Evolutionary conservation across 2,797 vertebrate species (phyloP).

Genomic region (Oryzias dopingdopingensis): DNA sequence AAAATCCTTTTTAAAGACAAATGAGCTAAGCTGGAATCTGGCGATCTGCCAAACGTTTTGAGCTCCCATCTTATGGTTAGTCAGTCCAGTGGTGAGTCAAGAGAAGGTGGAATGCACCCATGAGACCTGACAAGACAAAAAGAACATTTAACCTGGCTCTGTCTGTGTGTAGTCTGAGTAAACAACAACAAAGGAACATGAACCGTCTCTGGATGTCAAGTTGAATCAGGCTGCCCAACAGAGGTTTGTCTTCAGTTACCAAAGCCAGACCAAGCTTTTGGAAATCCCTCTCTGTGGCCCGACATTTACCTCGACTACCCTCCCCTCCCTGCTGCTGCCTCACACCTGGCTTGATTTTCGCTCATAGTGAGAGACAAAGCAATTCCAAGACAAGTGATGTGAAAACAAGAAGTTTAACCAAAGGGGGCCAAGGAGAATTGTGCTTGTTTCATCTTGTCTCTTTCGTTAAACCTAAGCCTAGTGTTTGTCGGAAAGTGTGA

Average conservation of each 20-base stretch:
- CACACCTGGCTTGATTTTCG: conserved; percentile 27
- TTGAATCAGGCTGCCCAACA: conserved; percentile 15
- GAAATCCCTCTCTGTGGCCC: conserved; percentile 23
- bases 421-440: conserved; percentile 58
- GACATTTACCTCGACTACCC: conserved; percentile 46
- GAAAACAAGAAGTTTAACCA: conserved; percentile 63
- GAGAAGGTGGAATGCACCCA: conserved; percentile 45
- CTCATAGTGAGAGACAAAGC: conserved; percentile 58
- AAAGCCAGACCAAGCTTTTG: conserved; percentile 17
- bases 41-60: conserved; percentile 20
- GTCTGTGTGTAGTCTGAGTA: conserved; percentile 42
- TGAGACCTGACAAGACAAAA: conserved; percentile 38
- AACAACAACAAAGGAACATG: conserved; percentile 52
- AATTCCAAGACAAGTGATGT: conserved; percentile 52
- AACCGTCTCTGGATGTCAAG: conserved; percentile 44
- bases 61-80: conserved; percentile 19
- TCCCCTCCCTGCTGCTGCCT: conserved; percentile 5
- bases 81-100: conserved; percentile 29
- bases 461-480: conserved; percentile 43
- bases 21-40: conserved; percentile 1
- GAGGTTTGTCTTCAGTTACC: conserved; percentile 17
- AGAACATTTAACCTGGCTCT: conserved; percentile 16
- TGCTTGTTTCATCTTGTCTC: conserved; percentile 57
- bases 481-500: conserved; percentile 4
- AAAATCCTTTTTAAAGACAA: too few relatives aligned